Evolutionary conservation across 2,888 invertebrate genomes (phyloP).

Genomic region (Leptopterna dolabrata): DNA sequence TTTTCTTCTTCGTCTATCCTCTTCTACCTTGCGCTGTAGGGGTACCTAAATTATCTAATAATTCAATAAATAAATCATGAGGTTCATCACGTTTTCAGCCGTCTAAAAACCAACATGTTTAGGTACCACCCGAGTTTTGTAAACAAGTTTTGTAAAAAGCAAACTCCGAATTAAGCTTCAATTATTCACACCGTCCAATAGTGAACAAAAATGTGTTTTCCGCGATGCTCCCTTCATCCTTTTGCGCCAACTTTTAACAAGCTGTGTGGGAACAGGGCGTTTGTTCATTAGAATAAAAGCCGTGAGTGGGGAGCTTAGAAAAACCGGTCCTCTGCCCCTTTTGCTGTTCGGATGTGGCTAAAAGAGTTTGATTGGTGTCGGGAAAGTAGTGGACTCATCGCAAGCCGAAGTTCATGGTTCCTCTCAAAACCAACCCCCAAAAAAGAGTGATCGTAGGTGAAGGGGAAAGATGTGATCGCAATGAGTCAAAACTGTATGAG

Average conservation of each 20-base stretch:
- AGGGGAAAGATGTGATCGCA: too few relatives aligned
- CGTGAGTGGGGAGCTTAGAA: background rate
- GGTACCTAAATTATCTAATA: too few relatives aligned
- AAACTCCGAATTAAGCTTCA: background rate
- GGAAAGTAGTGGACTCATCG: background rate
- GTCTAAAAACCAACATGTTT: too few relatives aligned
- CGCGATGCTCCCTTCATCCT: background rate
- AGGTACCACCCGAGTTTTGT: background rate
- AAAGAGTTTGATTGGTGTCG: background rate
- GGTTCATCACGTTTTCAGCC: too few relatives aligned
- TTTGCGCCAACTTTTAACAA: background rate
- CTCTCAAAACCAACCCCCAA: background rate
- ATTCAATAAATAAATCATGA: too few relatives aligned
- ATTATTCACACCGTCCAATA: background rate
- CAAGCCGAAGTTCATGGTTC: background rate
- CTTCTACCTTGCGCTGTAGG: too few relatives aligned
- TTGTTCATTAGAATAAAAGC: background rate
- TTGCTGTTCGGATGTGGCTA: background rate
- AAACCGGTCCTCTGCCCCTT: background rate
- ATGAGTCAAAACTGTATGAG: too few relatives aligned
- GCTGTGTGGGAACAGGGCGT: background rate
- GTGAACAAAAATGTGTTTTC: background rate
- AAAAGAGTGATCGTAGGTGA: background rate
- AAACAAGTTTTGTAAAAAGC: background rate
- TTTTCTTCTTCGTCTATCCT: too few relatives aligned